Base-by-base conservation (phyloP, 2,888 invertebrate genomes). In the Parnassius glacialis region DNA sequence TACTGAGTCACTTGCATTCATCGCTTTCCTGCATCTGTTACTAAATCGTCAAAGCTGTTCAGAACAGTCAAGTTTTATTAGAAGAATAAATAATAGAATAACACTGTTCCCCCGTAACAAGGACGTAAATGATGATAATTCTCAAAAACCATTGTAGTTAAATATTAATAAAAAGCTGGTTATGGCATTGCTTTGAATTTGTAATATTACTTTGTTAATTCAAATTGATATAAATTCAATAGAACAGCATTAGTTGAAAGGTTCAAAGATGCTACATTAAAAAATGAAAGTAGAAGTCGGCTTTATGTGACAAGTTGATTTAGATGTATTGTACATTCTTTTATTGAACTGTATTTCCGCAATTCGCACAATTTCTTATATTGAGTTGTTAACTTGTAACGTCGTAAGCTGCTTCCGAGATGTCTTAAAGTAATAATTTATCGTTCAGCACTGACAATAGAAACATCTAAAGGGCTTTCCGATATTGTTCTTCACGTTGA, bases 321-420 rank as follows among this genome's bases (percentile, higher is more conserved):
- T 48, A 48, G n/a, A 43, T n/a, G 48, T 13, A 13, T 57, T 57
- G 57, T 52, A 50, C 48, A n/a, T 57, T 3, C 2, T n/a, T 43
- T n/a, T 43, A 57, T 61, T 57, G 57, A 48, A 57, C n/a, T 50
- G 12, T 20, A 12, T 13, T 57, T 42, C 16, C 11, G 42, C 42
- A 42, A 9, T 34, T 34, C 34, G 34, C 34, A 13, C 9, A 55
- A 41, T 56, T 9, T 11, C 12, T 45, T 12, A 9, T 52, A 20
- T 44, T 34, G 20, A 53, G 42, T 45, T 57, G 45, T 51, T 25
- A 52, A 34, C 34, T 34, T 48, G 12, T 50, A 43, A 41, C 25
- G 41, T 7, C 2, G 13, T 62, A 62, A 62, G 57, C 41, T 42
- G 61, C 47, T 62, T 62, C 13, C 48, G 10, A 12, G 56, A 12